These are phyloP conservation scores for Antigone vipio DNA, from an alignment of 2,113 vertebrate genomes.

Conservation along the genomic window DNA sequence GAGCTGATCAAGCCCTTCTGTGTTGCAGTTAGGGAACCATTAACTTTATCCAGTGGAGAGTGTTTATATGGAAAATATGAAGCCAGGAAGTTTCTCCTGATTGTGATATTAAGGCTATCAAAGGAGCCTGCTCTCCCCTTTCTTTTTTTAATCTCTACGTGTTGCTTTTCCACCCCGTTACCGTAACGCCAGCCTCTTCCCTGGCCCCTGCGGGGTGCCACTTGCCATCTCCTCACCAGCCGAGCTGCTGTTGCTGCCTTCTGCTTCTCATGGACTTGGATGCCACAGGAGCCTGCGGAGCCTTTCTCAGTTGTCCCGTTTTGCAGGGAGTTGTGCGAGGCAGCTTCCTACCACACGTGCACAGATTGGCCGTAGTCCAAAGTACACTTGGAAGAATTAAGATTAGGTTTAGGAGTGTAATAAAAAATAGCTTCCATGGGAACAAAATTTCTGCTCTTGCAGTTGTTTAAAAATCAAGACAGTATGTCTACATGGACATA, in stretches of 20 bases:
- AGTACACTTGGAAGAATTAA: constrained; percentile 34
- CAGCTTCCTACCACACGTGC: constrained; percentile 22
- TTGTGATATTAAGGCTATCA: constrained; percentile 73
- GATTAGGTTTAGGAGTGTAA: constrained; percentile 12
- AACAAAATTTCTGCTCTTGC: not conserved
- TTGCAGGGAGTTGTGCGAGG: not conserved
- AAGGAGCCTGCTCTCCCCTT: constrained; percentile 16
- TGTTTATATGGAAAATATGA: constrained; percentile 83
- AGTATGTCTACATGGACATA: not conserved
- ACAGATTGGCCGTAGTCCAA: constrained; percentile 5
- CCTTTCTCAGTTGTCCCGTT: not conserved
- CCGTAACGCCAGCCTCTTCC: not conserved
- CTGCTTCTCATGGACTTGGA: not conserved
- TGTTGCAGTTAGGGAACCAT: constrained; percentile 66
- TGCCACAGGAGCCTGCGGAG: not conserved
- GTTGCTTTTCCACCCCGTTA: not conserved
- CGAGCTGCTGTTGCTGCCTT: not conserved
- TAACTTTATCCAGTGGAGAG: constrained; percentile 64
- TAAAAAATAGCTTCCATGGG: constrained; percentile 21
- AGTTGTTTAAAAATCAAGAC: not conserved
- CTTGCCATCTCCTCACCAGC: not conserved
- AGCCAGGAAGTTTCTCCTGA: constrained; percentile 76
- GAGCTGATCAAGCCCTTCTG: constrained; percentile 68
- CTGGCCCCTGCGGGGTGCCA: not conserved
- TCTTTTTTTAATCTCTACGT: not conserved